A percentile compares a stretch with the other conserved stretches of the same genome.
phyloP scores from a whole-genome alignment of 2,888 invertebrate genomes.

The Sussaba pulchella region DNA sequence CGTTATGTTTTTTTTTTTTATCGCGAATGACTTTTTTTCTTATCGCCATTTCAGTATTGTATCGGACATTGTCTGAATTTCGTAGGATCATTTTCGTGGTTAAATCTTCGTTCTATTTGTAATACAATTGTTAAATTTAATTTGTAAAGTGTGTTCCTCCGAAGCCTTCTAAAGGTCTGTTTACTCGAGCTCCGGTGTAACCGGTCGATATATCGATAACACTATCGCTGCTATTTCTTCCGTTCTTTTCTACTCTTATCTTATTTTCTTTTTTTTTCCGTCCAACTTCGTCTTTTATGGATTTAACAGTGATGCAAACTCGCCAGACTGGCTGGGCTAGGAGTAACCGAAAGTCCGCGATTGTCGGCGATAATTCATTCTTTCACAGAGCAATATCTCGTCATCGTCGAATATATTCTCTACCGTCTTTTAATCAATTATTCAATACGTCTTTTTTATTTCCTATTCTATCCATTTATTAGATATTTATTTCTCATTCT shows the following conservation, averaged over 20 bases:
- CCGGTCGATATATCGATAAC: constrained; percentile 47
- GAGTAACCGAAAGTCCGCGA: neutral
- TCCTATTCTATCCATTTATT: no score
- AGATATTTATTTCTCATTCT: no score
- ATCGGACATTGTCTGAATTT: no score
- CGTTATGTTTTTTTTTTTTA: neutral
- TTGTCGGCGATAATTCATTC: neutral
- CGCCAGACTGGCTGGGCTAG: neutral
- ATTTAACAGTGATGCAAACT: constrained; percentile 10
- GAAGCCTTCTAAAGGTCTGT: constrained; percentile 26
- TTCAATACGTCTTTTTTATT: no score
- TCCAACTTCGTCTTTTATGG: neutral
- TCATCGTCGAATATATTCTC: no score
- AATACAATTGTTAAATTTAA: no score
- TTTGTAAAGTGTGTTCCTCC: no score
- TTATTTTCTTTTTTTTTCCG: neutral
- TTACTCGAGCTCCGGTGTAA: neutral
- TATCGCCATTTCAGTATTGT: no score
- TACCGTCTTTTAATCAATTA: no score
- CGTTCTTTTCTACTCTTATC: neutral
- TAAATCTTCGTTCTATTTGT: no score
- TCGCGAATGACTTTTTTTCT: no score
- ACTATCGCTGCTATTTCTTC: constrained; percentile 28
- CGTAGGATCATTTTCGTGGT: no score
- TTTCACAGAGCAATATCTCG: neutral